Conservation (phyloP, 92 coral and sea anemone genomes). For the Palythoa caribaeorum region DNA sequence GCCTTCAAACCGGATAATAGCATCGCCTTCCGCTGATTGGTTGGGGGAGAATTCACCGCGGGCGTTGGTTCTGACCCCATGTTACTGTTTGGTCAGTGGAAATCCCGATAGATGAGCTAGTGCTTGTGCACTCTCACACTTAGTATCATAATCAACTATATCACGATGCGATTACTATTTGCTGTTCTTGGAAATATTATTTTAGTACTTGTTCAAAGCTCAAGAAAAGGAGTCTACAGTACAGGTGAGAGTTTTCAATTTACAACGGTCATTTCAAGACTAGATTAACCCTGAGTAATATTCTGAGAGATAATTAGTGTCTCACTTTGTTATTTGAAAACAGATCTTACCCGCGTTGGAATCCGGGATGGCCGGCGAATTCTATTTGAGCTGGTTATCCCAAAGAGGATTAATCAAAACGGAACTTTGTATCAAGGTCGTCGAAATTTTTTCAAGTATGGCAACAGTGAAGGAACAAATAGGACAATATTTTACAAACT, state of each 20-base stretch:
- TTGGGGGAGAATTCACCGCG: conserved; percentile 39
- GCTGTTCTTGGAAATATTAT: conserved; percentile 38
- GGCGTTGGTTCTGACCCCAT: conserved; percentile 46
- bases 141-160: neutral
- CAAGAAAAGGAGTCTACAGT: conserved; percentile 10
- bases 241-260: conserved; percentile 20
- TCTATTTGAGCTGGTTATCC: conserved; percentile 37
- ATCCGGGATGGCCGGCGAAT: conserved; percentile 36
- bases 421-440: conserved; percentile 57
- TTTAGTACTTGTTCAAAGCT: conserved; percentile 25
- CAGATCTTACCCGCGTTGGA: conserved; percentile 40
- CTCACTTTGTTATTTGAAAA: conserved; percentile 39
- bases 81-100: conserved; percentile 48
- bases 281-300: conserved; percentile 5
- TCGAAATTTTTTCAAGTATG: conserved; percentile 73
- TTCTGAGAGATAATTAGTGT: conserved; percentile 16
- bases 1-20: conserved; percentile 51
- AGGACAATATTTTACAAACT: conserved; percentile 83
- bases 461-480: conserved; percentile 54
- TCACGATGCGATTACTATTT: conserved; percentile 32
- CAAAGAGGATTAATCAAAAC: conserved; percentile 50
- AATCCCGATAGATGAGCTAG: conserved; percentile 45
- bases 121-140: conserved; percentile 26
- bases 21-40: conserved; percentile 75
- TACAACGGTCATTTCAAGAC: conserved; percentile 19